Percentiles rank a stretch among this genome's conserved stretches.
phyloP scores from a whole-genome alignment of 2,888 invertebrate genomes.

The Macrosiphum euphorbiae region DNA sequence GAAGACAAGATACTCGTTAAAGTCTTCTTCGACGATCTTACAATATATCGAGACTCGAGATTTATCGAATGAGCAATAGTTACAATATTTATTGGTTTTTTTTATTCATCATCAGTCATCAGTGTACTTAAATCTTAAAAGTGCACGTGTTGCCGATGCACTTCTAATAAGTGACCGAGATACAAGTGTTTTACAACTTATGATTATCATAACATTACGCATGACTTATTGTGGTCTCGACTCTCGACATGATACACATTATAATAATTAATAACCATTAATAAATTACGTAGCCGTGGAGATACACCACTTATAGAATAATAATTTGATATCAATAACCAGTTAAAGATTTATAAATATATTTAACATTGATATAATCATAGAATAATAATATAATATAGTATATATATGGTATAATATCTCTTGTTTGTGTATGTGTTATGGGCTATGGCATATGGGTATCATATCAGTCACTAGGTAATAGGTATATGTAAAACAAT shows the following conservation, averaged over 20 bases:
- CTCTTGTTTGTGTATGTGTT: no score
- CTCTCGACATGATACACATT: not conserved
- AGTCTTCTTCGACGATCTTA: not conserved
- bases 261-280: not conserved
- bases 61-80: not conserved
- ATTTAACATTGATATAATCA: not conserved
- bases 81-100: not conserved
- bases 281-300: no score
- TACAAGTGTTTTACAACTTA: not conserved
- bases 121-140: not conserved
- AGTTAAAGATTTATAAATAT: not conserved
- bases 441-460: no score
- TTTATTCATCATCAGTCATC: not conserved
- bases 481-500: not conserved
- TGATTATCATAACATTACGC: no score
- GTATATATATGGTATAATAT: no score
- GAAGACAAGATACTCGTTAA: conserved; percentile 7
- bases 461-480: no score
- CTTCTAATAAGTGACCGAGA: not conserved
- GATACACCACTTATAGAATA: no score
- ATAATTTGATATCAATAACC: not conserved
- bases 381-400: no score
- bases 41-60: not conserved
- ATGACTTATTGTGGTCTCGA: not conserved
- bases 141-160: not conserved